Evolutionary conservation across 2,113 vertebrate species (phyloP).

Genomic region (Spizaetus ornatus): DNA sequence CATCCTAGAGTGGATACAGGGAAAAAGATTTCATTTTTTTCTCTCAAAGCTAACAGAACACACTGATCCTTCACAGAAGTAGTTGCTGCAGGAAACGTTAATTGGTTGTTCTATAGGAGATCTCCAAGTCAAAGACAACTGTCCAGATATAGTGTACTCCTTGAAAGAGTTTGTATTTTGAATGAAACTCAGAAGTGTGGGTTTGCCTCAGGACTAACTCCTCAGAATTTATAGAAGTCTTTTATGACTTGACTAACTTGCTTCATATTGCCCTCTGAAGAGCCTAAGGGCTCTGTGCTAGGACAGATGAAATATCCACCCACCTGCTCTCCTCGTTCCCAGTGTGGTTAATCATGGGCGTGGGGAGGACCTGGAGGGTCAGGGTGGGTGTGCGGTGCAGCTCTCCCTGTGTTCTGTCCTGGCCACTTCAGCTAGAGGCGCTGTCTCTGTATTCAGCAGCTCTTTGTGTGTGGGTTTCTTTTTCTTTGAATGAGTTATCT

Average conservation of each 20-base stretch:
- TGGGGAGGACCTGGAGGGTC: too few species aligned
- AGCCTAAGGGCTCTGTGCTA: too few species aligned
- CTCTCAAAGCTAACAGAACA: neutral
- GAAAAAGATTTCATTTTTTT: neutral
- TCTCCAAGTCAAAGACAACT: neutral
- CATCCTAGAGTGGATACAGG: fast-evolving
- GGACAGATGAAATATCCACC: neutral
- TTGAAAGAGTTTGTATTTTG: neutral
- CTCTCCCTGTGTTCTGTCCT: fast-evolving
- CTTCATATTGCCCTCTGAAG: neutral
- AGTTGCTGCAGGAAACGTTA: neutral
- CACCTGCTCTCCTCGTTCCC: neutral
- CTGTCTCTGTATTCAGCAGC: neutral
- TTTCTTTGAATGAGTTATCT: neutral
- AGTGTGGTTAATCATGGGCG: fast-evolving
- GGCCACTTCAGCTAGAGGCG: neutral
- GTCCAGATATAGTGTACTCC: fast-evolving
- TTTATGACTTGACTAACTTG: neutral
- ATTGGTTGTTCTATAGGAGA: neutral
- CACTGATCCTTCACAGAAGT: fast-evolving
- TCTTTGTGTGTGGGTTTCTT: neutral
- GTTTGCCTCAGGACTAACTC: fast-evolving
- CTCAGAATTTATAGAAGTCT: neutral
- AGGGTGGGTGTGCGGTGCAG: too few species aligned
- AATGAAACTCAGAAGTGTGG: neutral